Evolutionary conservation across 2,113 vertebrate genomes (phyloP).

Genomic region (Upupa epops): DNA sequence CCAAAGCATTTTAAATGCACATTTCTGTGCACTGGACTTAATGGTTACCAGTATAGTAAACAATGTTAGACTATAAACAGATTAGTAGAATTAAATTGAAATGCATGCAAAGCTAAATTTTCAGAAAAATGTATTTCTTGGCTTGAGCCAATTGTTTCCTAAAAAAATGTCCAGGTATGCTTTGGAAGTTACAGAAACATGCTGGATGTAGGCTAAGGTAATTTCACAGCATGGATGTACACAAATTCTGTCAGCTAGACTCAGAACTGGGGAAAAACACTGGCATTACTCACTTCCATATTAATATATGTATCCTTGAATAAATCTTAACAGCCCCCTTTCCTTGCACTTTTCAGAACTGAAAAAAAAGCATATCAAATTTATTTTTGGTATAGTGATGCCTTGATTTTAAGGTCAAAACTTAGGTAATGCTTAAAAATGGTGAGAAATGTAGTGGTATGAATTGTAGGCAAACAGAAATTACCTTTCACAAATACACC

Average conservation of each 20-base stretch:
- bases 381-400: not conserved
- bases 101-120: not conserved
- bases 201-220: not conserved
- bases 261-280: not conserved
- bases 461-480: not conserved
- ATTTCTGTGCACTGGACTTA: not conserved
- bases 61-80: not conserved
- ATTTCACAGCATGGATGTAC: not conserved
- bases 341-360: not conserved
- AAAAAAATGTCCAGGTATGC: not conserved
- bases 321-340: not conserved
- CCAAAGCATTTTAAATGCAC: not conserved
- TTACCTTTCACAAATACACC: not conserved
- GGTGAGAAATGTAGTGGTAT: not conserved
- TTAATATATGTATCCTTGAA: not conserved
- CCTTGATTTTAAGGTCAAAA: not conserved
- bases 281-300: not conserved
- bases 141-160: not conserved
- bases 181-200: not conserved
- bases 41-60: not conserved
- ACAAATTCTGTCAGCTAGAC: conserved; percentile 37
- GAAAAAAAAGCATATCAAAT: not conserved
- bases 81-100: not conserved
- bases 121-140: not conserved
- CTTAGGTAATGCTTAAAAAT: not conserved